phyloP scores from a whole-genome alignment of 64 coral and sea anemone species.

The Actinia tenebrosa region DNA sequence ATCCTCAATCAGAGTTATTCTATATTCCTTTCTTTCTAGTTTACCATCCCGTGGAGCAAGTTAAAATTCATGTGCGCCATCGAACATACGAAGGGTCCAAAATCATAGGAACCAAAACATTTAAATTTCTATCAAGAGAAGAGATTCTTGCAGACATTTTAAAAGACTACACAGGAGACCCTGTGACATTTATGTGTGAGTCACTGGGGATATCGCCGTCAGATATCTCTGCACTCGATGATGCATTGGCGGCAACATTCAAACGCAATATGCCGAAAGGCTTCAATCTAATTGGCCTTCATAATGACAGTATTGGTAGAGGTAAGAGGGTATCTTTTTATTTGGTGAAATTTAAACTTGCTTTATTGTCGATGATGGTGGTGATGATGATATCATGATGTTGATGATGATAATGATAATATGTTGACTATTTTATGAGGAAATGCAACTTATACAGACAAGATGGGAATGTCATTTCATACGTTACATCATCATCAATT shows the following conservation, averaged over 20 bases:
- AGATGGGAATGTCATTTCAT: too few relatives aligned
- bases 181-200: conserved; percentile 60
- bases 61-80: conserved; percentile 1
- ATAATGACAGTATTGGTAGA: conserved; percentile 2
- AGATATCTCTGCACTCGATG: conserved; percentile 31
- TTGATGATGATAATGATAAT: background rate
- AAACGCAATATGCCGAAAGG: conserved; percentile 30
- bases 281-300: conserved; percentile 43
- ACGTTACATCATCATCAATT: too few relatives aligned
- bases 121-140: conserved; percentile 46
- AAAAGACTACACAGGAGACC: conserved; percentile 18
- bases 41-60: conserved; percentile 1
- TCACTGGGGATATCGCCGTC: conserved; percentile 25
- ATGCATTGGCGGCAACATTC: conserved; percentile 30
- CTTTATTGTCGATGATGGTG: background rate
- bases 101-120: conserved; percentile 14
- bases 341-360: background rate
- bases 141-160: conserved; percentile 34
- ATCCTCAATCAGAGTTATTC: too few relatives aligned
- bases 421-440: background rate
- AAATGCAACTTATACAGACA: too few relatives aligned
- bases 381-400: background rate
- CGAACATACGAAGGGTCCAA: background rate
- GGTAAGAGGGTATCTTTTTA: background rate
- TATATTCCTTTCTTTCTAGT: background rate